A percentile compares a stretch with the other conserved stretches of the same genome.
These are phyloP conservation scores for Schizopygopsis pylzovi DNA, from an alignment of 2,797 vertebrate species.

Conservation along the genomic window DNA sequence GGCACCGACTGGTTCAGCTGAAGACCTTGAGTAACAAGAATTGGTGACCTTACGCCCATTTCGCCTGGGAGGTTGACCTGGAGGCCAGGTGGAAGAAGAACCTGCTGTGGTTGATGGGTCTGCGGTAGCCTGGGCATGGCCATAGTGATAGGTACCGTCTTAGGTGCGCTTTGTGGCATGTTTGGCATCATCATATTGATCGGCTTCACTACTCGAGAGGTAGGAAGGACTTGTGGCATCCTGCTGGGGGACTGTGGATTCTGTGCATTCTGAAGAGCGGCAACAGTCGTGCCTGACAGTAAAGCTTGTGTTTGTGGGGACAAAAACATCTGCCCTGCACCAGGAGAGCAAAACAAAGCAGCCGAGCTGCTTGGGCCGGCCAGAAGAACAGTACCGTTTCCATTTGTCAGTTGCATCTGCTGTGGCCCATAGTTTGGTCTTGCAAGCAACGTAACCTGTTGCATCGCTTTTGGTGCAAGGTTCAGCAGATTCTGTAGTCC, in stretches of 20 bases:
- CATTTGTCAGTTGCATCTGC: conserved; percentile 41
- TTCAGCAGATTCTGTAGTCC: conserved; percentile 64
- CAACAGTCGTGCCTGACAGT: conserved; percentile 50
- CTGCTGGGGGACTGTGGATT: conserved; percentile 40
- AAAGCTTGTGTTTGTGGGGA: conserved; percentile 60
- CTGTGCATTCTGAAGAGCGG: conserved; percentile 55
- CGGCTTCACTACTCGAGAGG: conserved; percentile 46
- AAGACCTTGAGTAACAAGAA: conserved; percentile 79
- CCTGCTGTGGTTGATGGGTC: conserved; percentile 64
- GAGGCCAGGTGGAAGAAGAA: conserved; percentile 76
- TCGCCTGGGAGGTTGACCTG: conserved; percentile 73
- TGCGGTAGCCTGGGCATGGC: conserved; percentile 53
- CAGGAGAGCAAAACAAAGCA: conserved; percentile 64
- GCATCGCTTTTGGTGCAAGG: conserved; percentile 75
- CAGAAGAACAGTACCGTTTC: conserved; percentile 61
- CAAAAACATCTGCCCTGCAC: conserved; percentile 58
- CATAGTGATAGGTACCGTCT: conserved; percentile 64
- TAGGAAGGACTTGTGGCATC: conserved; percentile 52
- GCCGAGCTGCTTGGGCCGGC: conserved; percentile 56
- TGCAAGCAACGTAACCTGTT: conserved; percentile 50
- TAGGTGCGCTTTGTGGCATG: conserved; percentile 44
- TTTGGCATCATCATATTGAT: conserved; percentile 62
- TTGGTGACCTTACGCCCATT: conserved; percentile 71
- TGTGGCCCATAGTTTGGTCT: conserved; percentile 36
- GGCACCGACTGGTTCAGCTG: conserved; percentile 75